Evolutionary conservation across 2,113 vertebrate species (phyloP).

Genomic region (Marcusenius ussheri): DNA sequence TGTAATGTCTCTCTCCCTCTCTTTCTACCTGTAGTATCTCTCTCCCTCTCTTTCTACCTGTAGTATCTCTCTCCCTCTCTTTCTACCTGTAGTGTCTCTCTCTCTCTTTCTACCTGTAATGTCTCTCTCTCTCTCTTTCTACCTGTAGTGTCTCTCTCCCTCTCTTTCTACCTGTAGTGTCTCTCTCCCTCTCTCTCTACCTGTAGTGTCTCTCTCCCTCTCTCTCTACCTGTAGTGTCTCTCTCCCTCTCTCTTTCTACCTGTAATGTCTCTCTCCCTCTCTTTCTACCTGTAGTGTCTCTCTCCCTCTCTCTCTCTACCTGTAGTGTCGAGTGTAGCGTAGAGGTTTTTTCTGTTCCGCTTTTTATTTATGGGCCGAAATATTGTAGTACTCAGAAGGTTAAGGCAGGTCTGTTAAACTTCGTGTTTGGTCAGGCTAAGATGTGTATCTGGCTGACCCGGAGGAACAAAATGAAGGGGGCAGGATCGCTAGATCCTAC

Average conservation of each 20-base stretch:
- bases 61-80: background rate
- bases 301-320: background rate
- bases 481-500: too few species aligned
- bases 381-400: too few species aligned
- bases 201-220: background rate
- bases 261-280: background rate
- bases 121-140: background rate
- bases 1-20: background rate
- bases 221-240: background rate
- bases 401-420: too few species aligned
- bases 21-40: background rate
- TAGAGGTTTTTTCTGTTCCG: too few species aligned
- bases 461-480: too few species aligned
- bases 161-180: background rate
- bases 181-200: background rate
- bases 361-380: too few species aligned
- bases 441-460: too few species aligned
- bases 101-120: background rate
- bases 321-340: background rate
- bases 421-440: too few species aligned
- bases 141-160: background rate
- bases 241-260: background rate
- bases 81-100: too few species aligned
- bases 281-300: too few species aligned
- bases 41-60: too few species aligned